Evolutionary conservation across 1,140 invertebrate genomes (phyloP).

Genomic region (Zaprionus ornatus): DNA sequence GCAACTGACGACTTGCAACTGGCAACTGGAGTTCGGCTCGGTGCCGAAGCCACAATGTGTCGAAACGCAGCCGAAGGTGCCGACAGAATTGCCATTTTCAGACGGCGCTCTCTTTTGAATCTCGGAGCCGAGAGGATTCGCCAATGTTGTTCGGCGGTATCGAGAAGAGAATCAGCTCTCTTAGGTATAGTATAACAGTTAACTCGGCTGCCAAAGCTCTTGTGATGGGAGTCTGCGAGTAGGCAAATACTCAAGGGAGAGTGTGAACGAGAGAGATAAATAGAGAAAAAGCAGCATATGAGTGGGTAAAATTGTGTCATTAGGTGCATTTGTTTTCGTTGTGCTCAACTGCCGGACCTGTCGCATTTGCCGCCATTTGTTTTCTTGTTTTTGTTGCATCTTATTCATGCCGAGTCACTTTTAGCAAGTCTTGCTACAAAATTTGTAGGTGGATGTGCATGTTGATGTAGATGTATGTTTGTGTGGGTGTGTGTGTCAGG

Average conservation of each 20-base stretch:
- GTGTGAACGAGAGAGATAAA: constrained; percentile 1
- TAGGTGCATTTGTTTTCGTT: constrained; percentile 82
- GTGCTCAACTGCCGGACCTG: constrained; percentile 48
- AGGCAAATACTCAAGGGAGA: not conserved
- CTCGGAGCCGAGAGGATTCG: constrained; percentile 37
- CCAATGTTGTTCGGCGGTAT: constrained; percentile 10
- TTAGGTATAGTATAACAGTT: constrained; percentile 69
- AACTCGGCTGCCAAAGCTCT: constrained; percentile 29
- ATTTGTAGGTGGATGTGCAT: constrained; percentile 21
- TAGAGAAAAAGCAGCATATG: not conserved
- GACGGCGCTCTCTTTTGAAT: constrained; percentile 11
- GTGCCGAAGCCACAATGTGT: constrained; percentile 9
- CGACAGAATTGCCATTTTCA: constrained; percentile 46
- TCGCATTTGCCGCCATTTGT: constrained; percentile 51
- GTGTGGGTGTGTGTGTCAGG: constrained; percentile 10
- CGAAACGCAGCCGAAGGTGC: constrained; percentile 21
- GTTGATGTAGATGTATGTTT: constrained; percentile 8
- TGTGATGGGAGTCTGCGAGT: not conserved
- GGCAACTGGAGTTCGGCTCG: constrained; percentile 19
- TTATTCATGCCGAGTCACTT: constrained; percentile 69
- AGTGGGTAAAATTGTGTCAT: constrained; percentile 75
- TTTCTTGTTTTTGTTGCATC: constrained; percentile 60
- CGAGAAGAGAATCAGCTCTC: constrained; percentile 45
- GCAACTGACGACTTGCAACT: constrained; percentile 62
- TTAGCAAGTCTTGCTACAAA: constrained; percentile 23